Evolutionary conservation across 2,888 invertebrate genomes (phyloP), one percentile per base, ranked within the genome.

Genomic region (Drosophila macrothrix): DNA sequence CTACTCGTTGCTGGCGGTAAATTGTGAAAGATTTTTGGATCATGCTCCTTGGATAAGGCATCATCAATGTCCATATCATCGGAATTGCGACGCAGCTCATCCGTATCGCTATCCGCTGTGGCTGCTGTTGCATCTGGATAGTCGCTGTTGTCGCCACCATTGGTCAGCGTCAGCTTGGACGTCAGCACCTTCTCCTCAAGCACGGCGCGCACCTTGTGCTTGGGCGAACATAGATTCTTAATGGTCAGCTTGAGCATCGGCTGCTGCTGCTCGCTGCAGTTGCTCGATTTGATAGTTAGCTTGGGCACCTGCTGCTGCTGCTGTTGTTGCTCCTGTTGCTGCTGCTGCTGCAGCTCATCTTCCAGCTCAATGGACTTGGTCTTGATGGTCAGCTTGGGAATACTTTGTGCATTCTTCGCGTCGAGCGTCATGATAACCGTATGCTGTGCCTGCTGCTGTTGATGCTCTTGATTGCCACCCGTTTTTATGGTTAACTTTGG

Each of bases 201-300:
- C 63, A 92, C 92, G n/a, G 94, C 93, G 84, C 94, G 94, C 62
- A 94, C 93, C 61, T 94, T 94, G 71, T 94, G 93, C 88, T 94
- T 94, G 37, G 93, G 92, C 33, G 92, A 92, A 64, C 91, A 91
- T 28, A 93, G 84, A 80, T 93, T 93, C 72, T 93, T 93, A 41
- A 93, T 93, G 41, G 93, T 93, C 46, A 93, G 63, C 78, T 93
- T 93, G 25, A 93, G 93, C 70, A 93, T 64, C 5, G 90, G 90
- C 37, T 82, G 88, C 49, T 75, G 86, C 37, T 71, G 79, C 16
- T 67, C 58, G 37, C 63, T 58, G 67, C 67, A 53, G 22, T 67
- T 76, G 54, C 60, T 67, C 4, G 90, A 89, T 70, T 91, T 91
- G 37, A 92, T 92, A 31, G 91, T 91, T 22, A 92, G 55, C 75